Percentiles rank a stretch among this genome's conserved stretches.
Conservation (phyloP, 2,888 invertebrate species). For the Apoderus coryli region DNA sequence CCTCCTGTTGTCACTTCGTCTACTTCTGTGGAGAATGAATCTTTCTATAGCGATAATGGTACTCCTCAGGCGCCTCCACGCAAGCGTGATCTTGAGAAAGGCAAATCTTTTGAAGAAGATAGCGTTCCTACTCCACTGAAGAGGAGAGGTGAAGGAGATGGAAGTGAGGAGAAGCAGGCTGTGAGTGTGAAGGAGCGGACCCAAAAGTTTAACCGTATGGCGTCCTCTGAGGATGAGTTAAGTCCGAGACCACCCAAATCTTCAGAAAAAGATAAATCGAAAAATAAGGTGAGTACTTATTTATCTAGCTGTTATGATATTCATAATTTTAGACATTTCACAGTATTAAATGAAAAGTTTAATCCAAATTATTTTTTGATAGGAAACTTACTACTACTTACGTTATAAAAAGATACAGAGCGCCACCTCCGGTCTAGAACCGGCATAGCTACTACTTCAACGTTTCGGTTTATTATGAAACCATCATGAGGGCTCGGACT, state of each 20-base stretch:
- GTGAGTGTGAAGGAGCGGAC: constrained; percentile 86
- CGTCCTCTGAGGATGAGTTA: constrained; percentile 56
- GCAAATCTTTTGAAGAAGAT: constrained; percentile 5
- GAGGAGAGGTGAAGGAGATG: not conserved
- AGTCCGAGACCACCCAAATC: constrained; percentile 35
- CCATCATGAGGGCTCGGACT: too few relatives aligned
- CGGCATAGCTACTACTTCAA: too few relatives aligned
- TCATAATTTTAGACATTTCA: too few relatives aligned
- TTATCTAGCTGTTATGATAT: too few relatives aligned
- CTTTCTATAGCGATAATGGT: constrained; percentile 18
- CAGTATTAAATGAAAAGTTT: too few relatives aligned
- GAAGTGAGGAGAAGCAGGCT: constrained; percentile 40
- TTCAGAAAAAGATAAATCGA: constrained; percentile 33
- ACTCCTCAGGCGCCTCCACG: constrained; percentile 41
- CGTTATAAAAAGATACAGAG: too few relatives aligned
- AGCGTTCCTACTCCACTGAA: not conserved
- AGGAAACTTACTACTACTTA: too few relatives aligned
- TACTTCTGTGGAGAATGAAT: constrained; percentile 16
- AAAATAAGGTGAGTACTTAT: constrained; percentile 40
- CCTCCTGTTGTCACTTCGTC: constrained; percentile 30
- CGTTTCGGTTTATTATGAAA: too few relatives aligned
- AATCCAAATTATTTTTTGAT: too few relatives aligned
- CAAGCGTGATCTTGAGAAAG: constrained; percentile 38
- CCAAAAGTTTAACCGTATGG: constrained; percentile 84
- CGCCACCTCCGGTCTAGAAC: too few relatives aligned